Evolutionary conservation across 2,888 invertebrate species (phyloP).

Genomic region (Caenorhabditis japonica): DNA sequence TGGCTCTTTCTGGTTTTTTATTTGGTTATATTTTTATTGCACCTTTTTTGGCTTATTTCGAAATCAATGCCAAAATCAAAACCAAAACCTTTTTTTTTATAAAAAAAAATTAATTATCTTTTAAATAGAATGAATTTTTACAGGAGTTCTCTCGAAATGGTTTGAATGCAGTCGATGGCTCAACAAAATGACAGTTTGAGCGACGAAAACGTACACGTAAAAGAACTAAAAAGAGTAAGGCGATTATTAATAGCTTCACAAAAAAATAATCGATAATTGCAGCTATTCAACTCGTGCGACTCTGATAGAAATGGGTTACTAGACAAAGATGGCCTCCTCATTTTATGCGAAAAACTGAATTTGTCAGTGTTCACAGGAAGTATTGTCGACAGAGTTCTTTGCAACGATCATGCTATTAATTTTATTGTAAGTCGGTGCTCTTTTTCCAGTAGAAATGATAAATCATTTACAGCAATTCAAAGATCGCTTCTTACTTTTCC

Average conservation of each 20-base stretch:
- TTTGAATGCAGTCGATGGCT: constrained; percentile 56
- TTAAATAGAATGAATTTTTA: not conserved
- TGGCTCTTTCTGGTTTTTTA: not conserved
- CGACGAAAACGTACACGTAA: constrained; percentile 68
- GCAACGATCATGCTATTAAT: constrained; percentile 54
- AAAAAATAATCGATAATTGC: constrained; percentile 29
- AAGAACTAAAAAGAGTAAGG: constrained; percentile 64
- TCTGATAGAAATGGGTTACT: constrained; percentile 59
- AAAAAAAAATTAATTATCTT: not conserved
- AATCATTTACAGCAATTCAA: constrained; percentile 63
- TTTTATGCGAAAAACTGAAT: constrained; percentile 62
- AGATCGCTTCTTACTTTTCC: constrained; percentile 65
- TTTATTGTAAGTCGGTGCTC: constrained; percentile 54
- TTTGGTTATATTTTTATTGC: not conserved
- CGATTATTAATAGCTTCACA: not conserved
- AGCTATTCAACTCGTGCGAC: constrained; percentile 66
- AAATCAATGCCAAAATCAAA: constrained; percentile 15
- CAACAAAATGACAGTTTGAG: constrained; percentile 59
- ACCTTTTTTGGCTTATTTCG: constrained; percentile 15
- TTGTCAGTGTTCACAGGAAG: constrained; percentile 58
- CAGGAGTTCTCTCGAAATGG: constrained; percentile 45
- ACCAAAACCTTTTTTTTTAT: not conserved
- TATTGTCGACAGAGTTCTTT: constrained; percentile 59
- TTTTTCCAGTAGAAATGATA: not conserved
- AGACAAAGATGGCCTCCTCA: constrained; percentile 52